Evolutionary conservation across 2,888 invertebrate species (phyloP), one percentile per base, ranked within the genome.

Genomic region (Pammene fasciana): DNA sequence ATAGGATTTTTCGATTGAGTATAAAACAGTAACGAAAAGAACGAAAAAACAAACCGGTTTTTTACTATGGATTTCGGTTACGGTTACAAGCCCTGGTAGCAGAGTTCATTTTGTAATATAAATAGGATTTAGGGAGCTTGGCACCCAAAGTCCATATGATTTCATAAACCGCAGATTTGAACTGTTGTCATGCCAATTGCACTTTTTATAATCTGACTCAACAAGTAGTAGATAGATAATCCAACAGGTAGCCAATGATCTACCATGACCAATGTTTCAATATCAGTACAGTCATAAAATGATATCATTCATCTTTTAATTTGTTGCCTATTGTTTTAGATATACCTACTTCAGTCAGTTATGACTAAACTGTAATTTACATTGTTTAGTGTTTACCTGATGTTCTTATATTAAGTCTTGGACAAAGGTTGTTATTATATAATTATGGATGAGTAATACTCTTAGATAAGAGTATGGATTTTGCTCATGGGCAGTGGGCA

Each of bases 291-390:
- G 66, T 59, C 57, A 66, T 59, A 7, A 16, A 38, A 59, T 66
- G 65, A 57, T 48, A 36, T 57, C 57, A 59, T 57, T 43, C 18
- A 36, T 41, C 45, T 43, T 66, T 66, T 59, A 57, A 50, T 66
- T 62, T 50, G 41, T 50, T 50, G 48, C 41, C 61, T 62, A 52
- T 50, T 62, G 61, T 62, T 45, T 41, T 62, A 62, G 18, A 16
- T 61, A 38, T 61, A 38, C 16, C 34, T 43, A 41, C 50, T 16
- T 45, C 13, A 18, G 38, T 50, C 38, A 50, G 38, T 18, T 41
- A 50, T 62, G 50, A 41, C 41, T 57, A 41, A 62, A n/a, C 26
- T 45, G 26, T 45, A 43, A 41, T 59, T 26, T 59, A 41, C 18
- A 57, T 57, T 41, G 56, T 41, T 41, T 18, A 45, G 38, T 45